Conservation (phyloP, 2,113 vertebrate species). For the Chloebia gouldiae region DNA sequence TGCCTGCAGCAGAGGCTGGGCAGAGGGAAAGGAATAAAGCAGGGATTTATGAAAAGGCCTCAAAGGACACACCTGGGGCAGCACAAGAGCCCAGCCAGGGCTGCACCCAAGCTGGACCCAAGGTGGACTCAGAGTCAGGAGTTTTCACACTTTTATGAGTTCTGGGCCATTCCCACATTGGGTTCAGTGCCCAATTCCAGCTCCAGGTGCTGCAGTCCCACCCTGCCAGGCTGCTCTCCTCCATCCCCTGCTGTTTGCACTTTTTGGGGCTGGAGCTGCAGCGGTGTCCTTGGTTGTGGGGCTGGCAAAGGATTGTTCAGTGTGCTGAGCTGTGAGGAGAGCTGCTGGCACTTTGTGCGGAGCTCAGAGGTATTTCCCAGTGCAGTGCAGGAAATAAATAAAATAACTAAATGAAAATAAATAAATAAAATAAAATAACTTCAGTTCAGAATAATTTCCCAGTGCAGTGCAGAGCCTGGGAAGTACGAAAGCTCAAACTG, state of each 20-base stretch:
- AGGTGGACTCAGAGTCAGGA: background rate
- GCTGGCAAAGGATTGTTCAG: background rate
- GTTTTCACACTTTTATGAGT: background rate
- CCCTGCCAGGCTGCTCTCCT: background rate
- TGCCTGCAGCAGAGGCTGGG: background rate
- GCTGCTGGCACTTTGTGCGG: background rate
- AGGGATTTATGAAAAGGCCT: background rate
- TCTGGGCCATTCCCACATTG: accelerated
- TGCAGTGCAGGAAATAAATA: background rate
- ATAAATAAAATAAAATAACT: too few relatives aligned
- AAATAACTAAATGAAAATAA: too few relatives aligned
- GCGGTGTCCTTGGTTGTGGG: background rate
- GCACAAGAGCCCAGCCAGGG: background rate
- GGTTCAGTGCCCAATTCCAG: background rate
- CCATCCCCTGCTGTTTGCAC: background rate
- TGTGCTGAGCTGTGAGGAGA: background rate
- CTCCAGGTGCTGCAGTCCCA: background rate
- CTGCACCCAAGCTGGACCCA: background rate
- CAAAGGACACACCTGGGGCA: background rate
- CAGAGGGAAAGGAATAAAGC: background rate
- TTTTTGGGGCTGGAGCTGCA: background rate
- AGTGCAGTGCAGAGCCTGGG: background rate
- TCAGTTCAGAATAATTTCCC: background rate
- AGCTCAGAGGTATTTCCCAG: background rate
- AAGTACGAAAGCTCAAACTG: accelerated